phyloP scores from a whole-genome alignment of 92 coral and sea anemone genomes.

The Plumapathes pennacea region DNA sequence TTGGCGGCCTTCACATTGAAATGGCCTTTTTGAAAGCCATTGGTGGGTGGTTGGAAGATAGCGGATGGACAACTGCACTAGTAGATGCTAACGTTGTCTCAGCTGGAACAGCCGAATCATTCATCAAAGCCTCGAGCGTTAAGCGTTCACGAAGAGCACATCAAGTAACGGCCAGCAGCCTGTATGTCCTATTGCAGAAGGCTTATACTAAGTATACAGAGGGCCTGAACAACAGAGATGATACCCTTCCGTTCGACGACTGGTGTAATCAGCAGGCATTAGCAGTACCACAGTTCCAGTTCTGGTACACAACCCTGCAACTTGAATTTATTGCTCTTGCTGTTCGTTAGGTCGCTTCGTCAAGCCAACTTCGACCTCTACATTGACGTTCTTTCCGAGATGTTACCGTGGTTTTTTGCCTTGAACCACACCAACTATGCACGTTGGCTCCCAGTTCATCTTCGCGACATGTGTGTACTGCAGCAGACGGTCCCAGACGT shows the following conservation, averaged over 20 bases:
- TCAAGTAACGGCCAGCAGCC: constrained; percentile 60
- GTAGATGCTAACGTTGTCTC: constrained; percentile 48
- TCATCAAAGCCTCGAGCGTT: constrained; percentile 46
- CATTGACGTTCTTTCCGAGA: constrained; percentile 26
- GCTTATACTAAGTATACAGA: constrained; percentile 46
- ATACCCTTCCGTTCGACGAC: constrained; percentile 29
- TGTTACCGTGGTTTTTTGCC: constrained; percentile 57
- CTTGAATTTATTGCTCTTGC: constrained; percentile 12
- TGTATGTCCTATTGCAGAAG: constrained; percentile 30
- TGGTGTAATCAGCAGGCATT: constrained; percentile 41
- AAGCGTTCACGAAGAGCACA: constrained; percentile 58
- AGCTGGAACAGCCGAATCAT: constrained; percentile 64
- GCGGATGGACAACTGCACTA: constrained; percentile 48
- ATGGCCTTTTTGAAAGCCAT: constrained; percentile 46
- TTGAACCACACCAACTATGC: constrained; percentile 53
- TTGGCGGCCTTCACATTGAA: constrained; percentile 64
- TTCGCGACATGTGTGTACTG: constrained; percentile 39
- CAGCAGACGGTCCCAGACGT: constrained; percentile 42
- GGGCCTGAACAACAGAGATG: constrained; percentile 2
- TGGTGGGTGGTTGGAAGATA: constrained; percentile 56
- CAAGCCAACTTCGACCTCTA: constrained; percentile 43
- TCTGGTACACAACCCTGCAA: constrained; percentile 48
- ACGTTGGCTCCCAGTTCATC: constrained; percentile 66
- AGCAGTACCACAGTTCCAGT: constrained; percentile 53
- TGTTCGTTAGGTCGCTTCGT: constrained; percentile 52